A percentile compares a stretch with the other conserved stretches of the same genome.
These are phyloP conservation scores for Chironomus tepperi DNA, from an alignment of 1,140 invertebrate species.

Conservation along the genomic window DNA sequence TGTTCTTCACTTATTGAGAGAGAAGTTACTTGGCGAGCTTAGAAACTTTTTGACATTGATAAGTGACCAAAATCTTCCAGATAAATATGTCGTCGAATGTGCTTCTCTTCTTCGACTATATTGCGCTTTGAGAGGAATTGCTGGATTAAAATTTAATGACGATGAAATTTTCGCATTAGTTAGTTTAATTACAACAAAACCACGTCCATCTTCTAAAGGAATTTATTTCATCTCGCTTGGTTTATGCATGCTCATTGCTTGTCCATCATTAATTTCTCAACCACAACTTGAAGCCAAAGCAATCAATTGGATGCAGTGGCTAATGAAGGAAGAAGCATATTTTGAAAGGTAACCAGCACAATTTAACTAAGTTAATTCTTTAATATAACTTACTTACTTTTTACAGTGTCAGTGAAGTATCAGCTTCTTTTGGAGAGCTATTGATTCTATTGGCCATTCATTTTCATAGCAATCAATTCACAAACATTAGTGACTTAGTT, in stretches of 20 bases:
- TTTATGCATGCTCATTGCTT: slow-evolving; percentile 90
- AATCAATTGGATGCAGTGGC: slow-evolving; percentile 92
- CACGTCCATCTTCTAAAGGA: slow-evolving; percentile 80
- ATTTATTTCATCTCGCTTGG: slow-evolving; percentile 88
- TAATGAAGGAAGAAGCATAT: slow-evolving; percentile 82
- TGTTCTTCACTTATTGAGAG: slow-evolving; percentile 59
- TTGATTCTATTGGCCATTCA: slow-evolving; percentile 92
- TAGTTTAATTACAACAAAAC: slow-evolving; percentile 78
- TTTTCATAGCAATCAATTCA: slow-evolving; percentile 89
- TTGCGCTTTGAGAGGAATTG: slow-evolving; percentile 86
- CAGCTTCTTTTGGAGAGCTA: slow-evolving; percentile 92
- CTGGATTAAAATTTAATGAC: slow-evolving; percentile 87
- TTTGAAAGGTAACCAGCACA: slow-evolving; percentile 52
- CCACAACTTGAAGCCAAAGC: slow-evolving; percentile 76
- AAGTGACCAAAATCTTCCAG: slow-evolving; percentile 48
- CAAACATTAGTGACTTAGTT: slow-evolving; percentile 85
- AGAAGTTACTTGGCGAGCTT: slow-evolving; percentile 66
- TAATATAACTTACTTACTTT: background rate
- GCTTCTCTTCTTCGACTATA: slow-evolving; percentile 76
- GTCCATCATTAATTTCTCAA: slow-evolving; percentile 72
- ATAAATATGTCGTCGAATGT: slow-evolving; percentile 66
- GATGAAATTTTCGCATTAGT: slow-evolving; percentile 82
- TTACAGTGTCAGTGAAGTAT: slow-evolving; percentile 60
- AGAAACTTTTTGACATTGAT: slow-evolving; percentile 50
- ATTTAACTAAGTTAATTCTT: background rate